phyloP scores from a whole-genome alignment of 2,888 invertebrate species.

The Thera obeliscata region DNA sequence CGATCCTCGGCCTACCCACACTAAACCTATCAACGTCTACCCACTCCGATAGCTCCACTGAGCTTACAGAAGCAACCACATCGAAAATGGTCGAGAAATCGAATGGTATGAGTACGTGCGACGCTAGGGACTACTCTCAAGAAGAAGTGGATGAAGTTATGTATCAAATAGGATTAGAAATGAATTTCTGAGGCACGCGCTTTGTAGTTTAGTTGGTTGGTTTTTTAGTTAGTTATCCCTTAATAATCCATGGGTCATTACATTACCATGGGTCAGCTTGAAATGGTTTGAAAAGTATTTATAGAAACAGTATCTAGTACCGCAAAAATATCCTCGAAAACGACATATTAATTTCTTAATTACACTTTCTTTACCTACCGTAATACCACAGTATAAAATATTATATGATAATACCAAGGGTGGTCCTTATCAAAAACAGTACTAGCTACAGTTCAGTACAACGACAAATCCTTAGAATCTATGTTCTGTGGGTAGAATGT shows the following conservation, averaged over 20 bases:
- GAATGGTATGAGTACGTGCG: conserved; percentile 59
- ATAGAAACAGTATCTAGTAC: too few relatives aligned
- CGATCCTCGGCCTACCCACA: conserved; percentile 88
- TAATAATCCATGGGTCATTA: not conserved
- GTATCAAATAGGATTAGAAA: conserved; percentile 84
- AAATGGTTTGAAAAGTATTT: not conserved
- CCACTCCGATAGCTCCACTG: conserved; percentile 57
- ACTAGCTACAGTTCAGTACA: too few relatives aligned
- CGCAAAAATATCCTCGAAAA: too few relatives aligned
- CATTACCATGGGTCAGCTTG: too few relatives aligned
- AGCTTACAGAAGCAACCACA: conserved; percentile 35
- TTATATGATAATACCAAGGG: too few relatives aligned
- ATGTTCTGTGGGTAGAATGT: too few relatives aligned
- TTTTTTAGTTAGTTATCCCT: conserved; percentile 1
- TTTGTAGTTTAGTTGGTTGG: conserved; percentile 9
- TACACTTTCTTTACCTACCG: too few relatives aligned
- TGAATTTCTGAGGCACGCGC: conserved; percentile 78
- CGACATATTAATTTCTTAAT: too few relatives aligned
- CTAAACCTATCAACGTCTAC: conserved; percentile 61
- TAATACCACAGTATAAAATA: too few relatives aligned
- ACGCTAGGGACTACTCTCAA: conserved; percentile 35
- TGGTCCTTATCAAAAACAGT: too few relatives aligned
- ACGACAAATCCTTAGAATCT: too few relatives aligned
- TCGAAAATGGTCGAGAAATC: conserved; percentile 36
- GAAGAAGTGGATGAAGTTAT: conserved; percentile 82